phyloP scores from a whole-genome alignment of 2,797 vertebrate genomes.

The Poecilia velifera region DNA sequence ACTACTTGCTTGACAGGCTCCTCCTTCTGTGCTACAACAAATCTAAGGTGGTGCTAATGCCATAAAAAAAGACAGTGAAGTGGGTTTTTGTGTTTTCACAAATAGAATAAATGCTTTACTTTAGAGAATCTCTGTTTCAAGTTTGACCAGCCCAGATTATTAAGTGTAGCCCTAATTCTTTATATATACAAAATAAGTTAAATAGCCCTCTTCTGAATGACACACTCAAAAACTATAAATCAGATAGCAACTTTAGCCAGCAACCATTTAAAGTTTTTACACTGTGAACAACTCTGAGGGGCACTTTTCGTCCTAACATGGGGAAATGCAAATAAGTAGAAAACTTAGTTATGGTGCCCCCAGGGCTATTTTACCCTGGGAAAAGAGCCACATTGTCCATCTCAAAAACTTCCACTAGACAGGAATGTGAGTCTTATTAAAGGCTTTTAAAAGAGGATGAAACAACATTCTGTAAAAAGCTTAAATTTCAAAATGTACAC shows the following conservation, averaged over 20 bases:
- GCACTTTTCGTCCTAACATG: background rate
- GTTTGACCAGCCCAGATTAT: background rate
- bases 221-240: background rate
- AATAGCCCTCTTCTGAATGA: background rate
- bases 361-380: background rate
- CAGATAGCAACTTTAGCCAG: background rate
- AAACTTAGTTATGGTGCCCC: background rate
- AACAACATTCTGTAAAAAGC: background rate
- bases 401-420: background rate
- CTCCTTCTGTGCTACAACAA: background rate
- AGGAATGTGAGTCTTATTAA: constrained; percentile 2
- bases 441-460: background rate
- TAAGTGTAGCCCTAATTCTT: background rate
- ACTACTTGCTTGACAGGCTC: background rate
- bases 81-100: background rate
- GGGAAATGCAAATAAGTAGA: background rate
- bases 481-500: constrained; percentile 5
- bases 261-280: background rate
- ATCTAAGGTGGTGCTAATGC: background rate
- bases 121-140: background rate
- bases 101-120: background rate
- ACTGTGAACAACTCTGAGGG: background rate
- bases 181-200: background rate
- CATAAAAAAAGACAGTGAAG: background rate
- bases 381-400: background rate